A percentile compares a stretch with the other conserved stretches of the same genome.
Evolutionary conservation across 2,113 vertebrate species (phyloP).

Genomic region (Daboia siamensis): DNA sequence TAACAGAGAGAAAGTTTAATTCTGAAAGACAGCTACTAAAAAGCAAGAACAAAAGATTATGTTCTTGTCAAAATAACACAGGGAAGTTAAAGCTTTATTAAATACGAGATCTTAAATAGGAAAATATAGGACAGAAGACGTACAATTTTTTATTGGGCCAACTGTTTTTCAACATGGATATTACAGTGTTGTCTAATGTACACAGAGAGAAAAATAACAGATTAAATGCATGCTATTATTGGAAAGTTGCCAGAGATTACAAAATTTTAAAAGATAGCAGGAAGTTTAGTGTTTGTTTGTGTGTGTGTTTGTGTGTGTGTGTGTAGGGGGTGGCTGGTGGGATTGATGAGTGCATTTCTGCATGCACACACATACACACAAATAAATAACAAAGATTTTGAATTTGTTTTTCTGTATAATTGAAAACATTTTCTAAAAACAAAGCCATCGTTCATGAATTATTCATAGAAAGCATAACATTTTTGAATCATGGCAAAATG

Average conservation of each 20-base stretch:
- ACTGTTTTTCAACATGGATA: neutral
- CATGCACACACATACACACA: neutral
- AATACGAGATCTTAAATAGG: neutral
- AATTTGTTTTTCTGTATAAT: conserved; percentile 31
- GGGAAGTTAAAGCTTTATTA: conserved; percentile 29
- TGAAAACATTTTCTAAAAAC: conserved; percentile 36
- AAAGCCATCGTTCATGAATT: conserved; percentile 5
- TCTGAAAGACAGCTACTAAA: conserved; percentile 24
- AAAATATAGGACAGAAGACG: neutral
- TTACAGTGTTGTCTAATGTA: neutral
- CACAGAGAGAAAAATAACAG: neutral
- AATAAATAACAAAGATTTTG: conserved; percentile 21
- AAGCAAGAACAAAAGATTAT: conserved; percentile 18
- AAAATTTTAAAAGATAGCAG: conserved; percentile 6
- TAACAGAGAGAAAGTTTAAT: neutral
- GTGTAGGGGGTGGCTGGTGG: neutral
- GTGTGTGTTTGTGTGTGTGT: neutral
- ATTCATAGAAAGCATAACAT: conserved; percentile 21
- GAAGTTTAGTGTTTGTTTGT: neutral
- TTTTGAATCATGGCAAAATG: neutral
- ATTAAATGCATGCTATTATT: neutral
- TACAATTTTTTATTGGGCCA: neutral
- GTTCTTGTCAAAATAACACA: conserved; percentile 20
- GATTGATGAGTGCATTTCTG: neutral
- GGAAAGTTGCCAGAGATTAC: conserved; percentile 5